Base-by-base conservation (phyloP, 2,888 invertebrate genomes). In the Tromatobia lineatoria region DNA sequence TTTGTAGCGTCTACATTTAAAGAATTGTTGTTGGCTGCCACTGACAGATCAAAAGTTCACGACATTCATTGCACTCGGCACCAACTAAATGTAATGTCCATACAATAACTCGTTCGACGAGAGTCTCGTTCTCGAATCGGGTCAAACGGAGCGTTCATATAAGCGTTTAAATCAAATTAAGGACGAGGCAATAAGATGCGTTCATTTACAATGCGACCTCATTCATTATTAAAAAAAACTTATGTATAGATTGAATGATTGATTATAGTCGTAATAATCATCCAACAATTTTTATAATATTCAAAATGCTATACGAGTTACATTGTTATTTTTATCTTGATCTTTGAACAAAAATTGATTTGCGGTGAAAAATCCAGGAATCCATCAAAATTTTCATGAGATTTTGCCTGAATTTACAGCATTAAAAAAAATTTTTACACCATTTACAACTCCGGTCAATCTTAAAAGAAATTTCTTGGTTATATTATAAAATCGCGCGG, bases 111-210 rank as follows among this genome's bases (percentile, higher is more conserved):
- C 71, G 50, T 74, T 74, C 38, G 52, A 18, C 50, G 42, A 73
- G 67, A 29, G 57, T 23, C 50, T 71, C n/a, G 47, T 67, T 69
- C 18, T 78, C 61, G 57, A 83, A 47, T 66, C 70, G 79, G 83
- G 75, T 83, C 75, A 76, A 75, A 70, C 74, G 71, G 45, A 50
- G 38, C 34, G 15, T 42, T 70, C 13, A n/a, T n/a, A 10, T 29
- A 11, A 64, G 42, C 66, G 59, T 47, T 79, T 75, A 42, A 76
- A 83, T 80, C 42, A 42, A 79, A 83, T 79, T 78, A 78, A 73
- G 20, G 25, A 59, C n/a, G 73, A 29, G 23, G 42, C 13, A 23
- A 11, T n/a, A 23, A 47, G 23, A 54, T 23, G 52, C 20, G 20
- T 52, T 8, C 8, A 20, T 20, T 13, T 13, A 47, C 47, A 47